Conservation (phyloP, 2,888 invertebrate species). For the Tetropium fuscum region DNA sequence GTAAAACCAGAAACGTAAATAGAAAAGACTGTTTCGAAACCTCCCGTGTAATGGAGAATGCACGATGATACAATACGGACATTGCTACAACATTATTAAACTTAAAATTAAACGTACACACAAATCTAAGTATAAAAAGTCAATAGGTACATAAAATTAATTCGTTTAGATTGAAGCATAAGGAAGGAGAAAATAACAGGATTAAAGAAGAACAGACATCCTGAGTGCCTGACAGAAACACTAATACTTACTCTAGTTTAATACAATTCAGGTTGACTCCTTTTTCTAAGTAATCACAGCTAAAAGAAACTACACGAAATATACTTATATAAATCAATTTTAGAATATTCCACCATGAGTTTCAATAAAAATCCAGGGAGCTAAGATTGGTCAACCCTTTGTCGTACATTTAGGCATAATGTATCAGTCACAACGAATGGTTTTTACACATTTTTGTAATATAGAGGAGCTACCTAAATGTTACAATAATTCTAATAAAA, state of each 20-base stretch:
- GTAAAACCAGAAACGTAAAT: conserved; percentile 43
- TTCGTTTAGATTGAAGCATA: conserved; percentile 6
- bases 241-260: conserved; percentile 17
- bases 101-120: conserved; percentile 10
- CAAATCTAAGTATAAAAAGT: conserved; percentile 22
- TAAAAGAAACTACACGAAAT: conserved; percentile 13
- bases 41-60: conserved; percentile 31
- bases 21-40: conserved; percentile 8
- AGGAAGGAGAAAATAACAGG: not conserved
- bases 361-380: not conserved
- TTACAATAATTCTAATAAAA: conserved; percentile 18
- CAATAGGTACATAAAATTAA: conserved; percentile 15
- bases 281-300: conserved; percentile 14
- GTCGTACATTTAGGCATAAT: conserved; percentile 47
- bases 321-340: not conserved
- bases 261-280: conserved; percentile 16
- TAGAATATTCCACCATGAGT: not conserved
- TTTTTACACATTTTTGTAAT: conserved; percentile 23
- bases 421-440: conserved; percentile 48
- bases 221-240: conserved; percentile 4
- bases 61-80: conserved; percentile 29
- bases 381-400: conserved; percentile 29
- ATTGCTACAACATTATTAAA: conserved; percentile 20
- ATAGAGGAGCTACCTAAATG: conserved; percentile 29
- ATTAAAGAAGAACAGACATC: conserved; percentile 10